Base-by-base conservation (phyloP, 1,140 invertebrate species). In the Bombus difficillimus region DNA sequence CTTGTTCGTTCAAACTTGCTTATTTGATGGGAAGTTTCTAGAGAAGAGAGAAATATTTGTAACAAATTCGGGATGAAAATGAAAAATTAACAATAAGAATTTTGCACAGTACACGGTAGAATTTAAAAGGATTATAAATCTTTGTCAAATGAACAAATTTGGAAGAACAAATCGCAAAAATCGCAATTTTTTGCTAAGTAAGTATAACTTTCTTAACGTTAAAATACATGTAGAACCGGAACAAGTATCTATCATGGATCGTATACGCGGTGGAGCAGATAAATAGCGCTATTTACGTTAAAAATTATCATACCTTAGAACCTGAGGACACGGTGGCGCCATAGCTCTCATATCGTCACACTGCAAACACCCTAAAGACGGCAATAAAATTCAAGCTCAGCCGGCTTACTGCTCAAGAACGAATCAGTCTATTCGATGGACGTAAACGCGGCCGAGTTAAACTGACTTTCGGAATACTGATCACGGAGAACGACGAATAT, bases 381-480 rank as follows among this genome's bases (percentile, higher is more conserved):
- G 13, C 39, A 10, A 41, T 76, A 76, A 83, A 83, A 53, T 53
- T 47, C 32, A 12, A 75, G 39, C 28, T 53, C 43, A 18, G 12
- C 34, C 25, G 37, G 15, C 25, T 37, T 77, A 68, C 28, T 69
- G 43, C 18, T 3, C 15, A 18, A 10, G 41, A 75, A 68, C 59
- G 81, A 72, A 82, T 82, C 81, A 83, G 81, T 69, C 74, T n/a
- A 69, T 57, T 41, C 47, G 32, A 83, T 66, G 6, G 37, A 82
- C 41, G 34, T 59, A 72, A 39, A 53, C 79, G 28, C 32, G 37
- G 8, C 10, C 43, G 9, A 12, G 75, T 41, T 57, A 12, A 37
- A 83, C 47, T 78, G 28, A 53, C 57, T 83, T 81, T 62, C 32
- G 37, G 69, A 25, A 83, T 71, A 68, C 64, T 43, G 74, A 78